Conservation (phyloP, 2,888 invertebrate genomes). For the Brassicogethes aeneus region DNA sequence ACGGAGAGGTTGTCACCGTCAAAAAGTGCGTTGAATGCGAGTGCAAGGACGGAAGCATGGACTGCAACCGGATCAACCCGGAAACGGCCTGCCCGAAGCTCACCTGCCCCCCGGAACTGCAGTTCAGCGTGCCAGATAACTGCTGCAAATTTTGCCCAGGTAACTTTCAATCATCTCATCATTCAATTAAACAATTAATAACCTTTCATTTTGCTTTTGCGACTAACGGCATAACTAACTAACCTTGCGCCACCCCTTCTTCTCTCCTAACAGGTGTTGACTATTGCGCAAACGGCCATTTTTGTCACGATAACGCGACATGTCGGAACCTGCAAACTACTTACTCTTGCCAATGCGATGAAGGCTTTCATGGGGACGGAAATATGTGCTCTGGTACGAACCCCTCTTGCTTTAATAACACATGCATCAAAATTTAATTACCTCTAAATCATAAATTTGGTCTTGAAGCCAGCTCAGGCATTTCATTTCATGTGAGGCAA, state of each 20-base stretch:
- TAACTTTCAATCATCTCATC: no score
- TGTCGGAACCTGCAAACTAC: slow-evolving; percentile 88
- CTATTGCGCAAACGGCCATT: slow-evolving; percentile 81
- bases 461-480: no score
- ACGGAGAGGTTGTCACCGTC: slow-evolving; percentile 66
- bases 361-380: slow-evolving; percentile 85
- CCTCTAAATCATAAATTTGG: no score
- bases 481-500: no score
- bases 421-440: no score
- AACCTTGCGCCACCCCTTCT: neutral
- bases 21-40: slow-evolving; percentile 74
- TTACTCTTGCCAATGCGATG: slow-evolving; percentile 83
- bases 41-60: slow-evolving; percentile 75
- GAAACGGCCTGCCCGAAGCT: slow-evolving; percentile 67
- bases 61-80: slow-evolving; percentile 64
- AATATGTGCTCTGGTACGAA: slow-evolving; percentile 58
- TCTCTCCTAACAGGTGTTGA: slow-evolving; percentile 58
- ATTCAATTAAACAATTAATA: neutral
- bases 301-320: slow-evolving; percentile 83
- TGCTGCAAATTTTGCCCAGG: slow-evolving; percentile 89
- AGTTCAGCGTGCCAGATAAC: slow-evolving; percentile 74
- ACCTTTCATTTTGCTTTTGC: slow-evolving; percentile 18
- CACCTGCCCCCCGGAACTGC: slow-evolving; percentile 66
- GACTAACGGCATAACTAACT: no score
- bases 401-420: no score